phyloP scores from a whole-genome alignment of 1,140 invertebrate species.

The Orussus abietinus region DNA sequence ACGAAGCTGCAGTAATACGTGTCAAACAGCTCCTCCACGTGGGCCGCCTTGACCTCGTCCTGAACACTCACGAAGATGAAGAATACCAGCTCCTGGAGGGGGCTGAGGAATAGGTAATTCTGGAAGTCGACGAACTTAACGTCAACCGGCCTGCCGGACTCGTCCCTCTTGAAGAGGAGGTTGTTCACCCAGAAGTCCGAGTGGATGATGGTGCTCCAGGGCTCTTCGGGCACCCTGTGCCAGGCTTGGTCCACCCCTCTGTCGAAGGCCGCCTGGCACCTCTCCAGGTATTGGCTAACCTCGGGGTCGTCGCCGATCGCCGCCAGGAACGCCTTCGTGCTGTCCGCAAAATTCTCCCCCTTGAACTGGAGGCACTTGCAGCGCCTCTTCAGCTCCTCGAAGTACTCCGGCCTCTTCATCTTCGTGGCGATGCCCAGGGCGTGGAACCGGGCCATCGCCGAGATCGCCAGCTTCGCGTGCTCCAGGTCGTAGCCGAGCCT shows the following conservation, averaged over 20 bases:
- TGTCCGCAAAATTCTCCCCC: not conserved
- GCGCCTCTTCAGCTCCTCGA: conserved; percentile 41
- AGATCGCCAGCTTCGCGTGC: conserved; percentile 49
- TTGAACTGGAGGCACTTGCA: conserved; percentile 23
- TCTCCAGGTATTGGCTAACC: conserved; percentile 23
- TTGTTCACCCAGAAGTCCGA: conserved; percentile 65
- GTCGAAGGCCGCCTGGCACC: conserved; percentile 23
- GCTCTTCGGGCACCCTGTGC: conserved; percentile 34
- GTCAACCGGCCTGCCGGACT: conserved; percentile 37
- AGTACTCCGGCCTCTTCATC: conserved; percentile 51
- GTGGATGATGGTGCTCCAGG: conserved; percentile 56
- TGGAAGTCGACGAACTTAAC: conserved; percentile 65
- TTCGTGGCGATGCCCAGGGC: conserved; percentile 57
- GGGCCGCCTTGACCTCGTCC: conserved; percentile 39
- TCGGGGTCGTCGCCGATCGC: conserved; percentile 31
- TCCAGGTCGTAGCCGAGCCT: conserved; percentile 50
- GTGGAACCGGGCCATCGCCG: conserved; percentile 57
- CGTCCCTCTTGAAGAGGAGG: conserved; percentile 49
- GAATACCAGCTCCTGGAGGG: conserved; percentile 57
- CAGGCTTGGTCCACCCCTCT: conserved; percentile 16
- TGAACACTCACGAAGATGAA: conserved; percentile 57
- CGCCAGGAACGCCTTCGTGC: conserved; percentile 15
- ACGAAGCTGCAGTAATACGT: conserved; percentile 56
- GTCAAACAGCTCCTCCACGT: conserved; percentile 50
- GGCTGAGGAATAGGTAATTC: conserved; percentile 53